Evolutionary conservation across 2,797 vertebrate genomes (phyloP).

Genomic region (Pseudochaenichthys georgianus): DNA sequence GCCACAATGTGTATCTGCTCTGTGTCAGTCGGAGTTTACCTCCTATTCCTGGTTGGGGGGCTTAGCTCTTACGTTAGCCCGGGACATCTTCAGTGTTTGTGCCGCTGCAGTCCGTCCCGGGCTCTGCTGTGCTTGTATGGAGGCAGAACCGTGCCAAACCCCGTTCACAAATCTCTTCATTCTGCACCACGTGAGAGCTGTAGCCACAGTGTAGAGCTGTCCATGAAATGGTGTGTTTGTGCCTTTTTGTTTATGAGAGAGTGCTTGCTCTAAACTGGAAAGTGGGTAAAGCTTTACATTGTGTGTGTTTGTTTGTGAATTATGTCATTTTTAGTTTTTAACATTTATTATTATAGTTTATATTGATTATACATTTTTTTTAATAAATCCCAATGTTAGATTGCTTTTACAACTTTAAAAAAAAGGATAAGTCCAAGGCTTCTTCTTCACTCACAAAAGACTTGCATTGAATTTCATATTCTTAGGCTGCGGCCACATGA

Average conservation of each 20-base stretch:
- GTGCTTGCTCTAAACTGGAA: background rate
- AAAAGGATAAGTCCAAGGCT: no score
- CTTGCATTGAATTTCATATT: background rate
- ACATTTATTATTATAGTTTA: background rate
- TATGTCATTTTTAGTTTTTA: background rate
- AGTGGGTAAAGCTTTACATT: background rate
- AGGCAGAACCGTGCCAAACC: background rate
- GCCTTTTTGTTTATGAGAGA: background rate
- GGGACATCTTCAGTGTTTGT: background rate
- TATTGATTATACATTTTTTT: background rate
- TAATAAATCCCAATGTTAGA: no score
- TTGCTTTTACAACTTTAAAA: no score
- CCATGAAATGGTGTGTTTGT: background rate
- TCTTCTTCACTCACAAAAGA: background rate
- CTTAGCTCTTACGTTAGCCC: background rate
- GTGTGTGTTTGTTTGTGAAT: no score
- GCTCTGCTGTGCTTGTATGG: background rate
- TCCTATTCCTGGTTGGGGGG: background rate
- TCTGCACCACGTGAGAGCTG: background rate
- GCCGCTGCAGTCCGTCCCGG: slow-evolving; percentile 1
- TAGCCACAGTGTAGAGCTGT: background rate
- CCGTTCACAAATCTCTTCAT: background rate
- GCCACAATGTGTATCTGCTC: background rate
- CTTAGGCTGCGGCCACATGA: no score
- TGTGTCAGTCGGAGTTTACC: background rate